phyloP scores from a whole-genome alignment of 2,797 vertebrate species.

The Falco cherrug region DNA sequence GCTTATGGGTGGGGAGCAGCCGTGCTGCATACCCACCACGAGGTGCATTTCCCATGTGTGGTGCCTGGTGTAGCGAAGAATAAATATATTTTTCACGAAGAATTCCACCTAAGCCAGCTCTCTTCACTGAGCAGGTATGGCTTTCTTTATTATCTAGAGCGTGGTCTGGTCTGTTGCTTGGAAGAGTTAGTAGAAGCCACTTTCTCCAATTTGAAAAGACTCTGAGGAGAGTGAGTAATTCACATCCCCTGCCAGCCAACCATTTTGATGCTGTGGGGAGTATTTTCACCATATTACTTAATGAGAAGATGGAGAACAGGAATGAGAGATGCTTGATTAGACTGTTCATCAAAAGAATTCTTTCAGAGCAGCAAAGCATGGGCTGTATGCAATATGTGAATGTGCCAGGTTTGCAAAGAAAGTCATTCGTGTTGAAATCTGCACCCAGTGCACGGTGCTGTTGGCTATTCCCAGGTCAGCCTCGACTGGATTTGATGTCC shows the following conservation, averaged over 20 bases:
- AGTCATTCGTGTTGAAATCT: fast-evolving
- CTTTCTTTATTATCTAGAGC: neutral
- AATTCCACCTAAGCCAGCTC: neutral
- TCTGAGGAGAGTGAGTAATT: neutral
- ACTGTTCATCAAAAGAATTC: neutral
- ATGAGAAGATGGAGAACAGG: neutral
- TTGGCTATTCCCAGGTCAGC: neutral
- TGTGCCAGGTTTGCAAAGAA: neutral
- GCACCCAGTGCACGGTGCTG: neutral
- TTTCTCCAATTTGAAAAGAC: neutral
- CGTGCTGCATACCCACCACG: fast-evolving
- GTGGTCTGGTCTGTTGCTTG: neutral
- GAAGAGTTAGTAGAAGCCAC: neutral
- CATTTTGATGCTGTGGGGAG: fast-evolving
- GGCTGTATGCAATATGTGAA: neutral
- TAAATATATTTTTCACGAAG: neutral
- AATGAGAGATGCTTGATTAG: neutral
- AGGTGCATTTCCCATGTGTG: fast-evolving
- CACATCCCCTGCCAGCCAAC: neutral
- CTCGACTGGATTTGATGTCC: fast-evolving
- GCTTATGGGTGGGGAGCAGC: neutral
- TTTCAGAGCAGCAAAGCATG: fast-evolving
- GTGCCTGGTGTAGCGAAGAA: neutral
- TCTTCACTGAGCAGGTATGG: neutral
- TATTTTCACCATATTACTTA: neutral